Conservation (phyloP, 2,797 vertebrate genomes). For the Phrynocephalus guinanensis region DNA sequence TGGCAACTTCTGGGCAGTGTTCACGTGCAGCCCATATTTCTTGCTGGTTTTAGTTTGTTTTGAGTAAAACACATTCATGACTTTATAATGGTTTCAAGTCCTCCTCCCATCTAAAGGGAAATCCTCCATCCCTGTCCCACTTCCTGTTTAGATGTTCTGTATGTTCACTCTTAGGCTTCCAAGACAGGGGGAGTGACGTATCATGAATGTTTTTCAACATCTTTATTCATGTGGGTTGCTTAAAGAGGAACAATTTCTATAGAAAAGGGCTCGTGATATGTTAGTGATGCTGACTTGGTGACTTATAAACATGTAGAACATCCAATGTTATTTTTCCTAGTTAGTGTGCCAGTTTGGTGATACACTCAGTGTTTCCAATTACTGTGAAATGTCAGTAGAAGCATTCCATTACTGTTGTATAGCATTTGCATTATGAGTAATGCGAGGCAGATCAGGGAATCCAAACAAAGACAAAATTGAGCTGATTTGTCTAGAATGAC, state of each 20-base stretch:
- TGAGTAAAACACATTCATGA: not conserved
- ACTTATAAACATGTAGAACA: conserved; percentile 31
- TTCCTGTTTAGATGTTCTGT: not conserved
- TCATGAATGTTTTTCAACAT: not conserved
- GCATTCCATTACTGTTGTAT: not conserved
- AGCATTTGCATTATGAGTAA: conserved; percentile 37
- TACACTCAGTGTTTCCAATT: conserved; percentile 51
- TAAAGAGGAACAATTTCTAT: conserved; percentile 41
- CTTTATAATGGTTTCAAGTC: not conserved
- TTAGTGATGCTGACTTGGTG: conserved; percentile 21
- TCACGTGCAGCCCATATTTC: not conserved
- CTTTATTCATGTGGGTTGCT: not conserved
- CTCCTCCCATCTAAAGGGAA: not conserved
- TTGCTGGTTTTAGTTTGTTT: not conserved
- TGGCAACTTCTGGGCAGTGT: not conserved
- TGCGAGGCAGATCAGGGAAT: conserved; percentile 37
- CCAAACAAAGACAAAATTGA: conserved; percentile 45
- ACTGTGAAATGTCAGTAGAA: conserved; percentile 41
- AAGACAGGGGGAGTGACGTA: not conserved
- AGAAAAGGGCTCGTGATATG: conserved; percentile 29
- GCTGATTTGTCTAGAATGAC: conserved; percentile 31
- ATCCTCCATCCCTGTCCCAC: not conserved
- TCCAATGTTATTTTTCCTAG: conserved; percentile 52
- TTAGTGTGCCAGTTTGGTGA: conserved; percentile 43
- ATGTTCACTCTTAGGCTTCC: not conserved